phyloP scores from a whole-genome alignment of 2,888 invertebrate genomes.

The Pseudanteris insignis region DNA sequence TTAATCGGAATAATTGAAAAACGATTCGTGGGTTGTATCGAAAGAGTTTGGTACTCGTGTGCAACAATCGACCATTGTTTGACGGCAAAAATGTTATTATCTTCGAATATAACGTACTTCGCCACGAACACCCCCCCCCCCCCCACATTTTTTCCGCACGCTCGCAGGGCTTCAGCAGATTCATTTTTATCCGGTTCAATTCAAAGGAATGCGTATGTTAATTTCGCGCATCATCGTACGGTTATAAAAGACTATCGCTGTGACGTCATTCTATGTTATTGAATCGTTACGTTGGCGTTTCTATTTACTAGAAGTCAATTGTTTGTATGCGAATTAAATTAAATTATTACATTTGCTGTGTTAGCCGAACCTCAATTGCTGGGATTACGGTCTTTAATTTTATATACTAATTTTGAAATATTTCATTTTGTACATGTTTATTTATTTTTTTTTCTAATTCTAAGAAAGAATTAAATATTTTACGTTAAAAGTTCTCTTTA shows the following conservation, averaged over 20 bases:
- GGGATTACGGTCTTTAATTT: too few relatives aligned
- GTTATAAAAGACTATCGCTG: conserved; percentile 2
- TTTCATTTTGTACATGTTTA: too few relatives aligned
- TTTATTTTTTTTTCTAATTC: too few relatives aligned
- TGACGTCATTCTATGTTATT: conserved; percentile 5
- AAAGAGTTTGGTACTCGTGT: conserved; percentile 7
- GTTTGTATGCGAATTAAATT: too few relatives aligned
- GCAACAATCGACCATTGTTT: conserved; percentile 24
- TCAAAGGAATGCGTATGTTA: conserved; percentile 9
- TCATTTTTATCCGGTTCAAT: conserved; percentile 7
- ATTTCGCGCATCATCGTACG: conserved; percentile 4
- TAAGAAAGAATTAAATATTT: too few relatives aligned
- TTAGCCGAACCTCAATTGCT: too few relatives aligned
- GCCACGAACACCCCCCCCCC: not conserved
- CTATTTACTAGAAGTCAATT: too few relatives aligned
- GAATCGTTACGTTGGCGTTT: too few relatives aligned
- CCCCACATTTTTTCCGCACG: conserved; percentile 10
- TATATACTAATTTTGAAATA: too few relatives aligned
- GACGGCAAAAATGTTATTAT: conserved; percentile 8
- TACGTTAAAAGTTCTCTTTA: too few relatives aligned
- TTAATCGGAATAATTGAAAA: conserved; percentile 13
- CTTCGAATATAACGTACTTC: conserved; percentile 16
- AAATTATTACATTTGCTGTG: too few relatives aligned
- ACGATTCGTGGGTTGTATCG: conserved; percentile 10
- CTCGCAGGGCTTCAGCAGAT: not conserved